A percentile compares a stretch with the other conserved stretches of the same genome.
These are phyloP conservation scores for Anarhynchus alexandrinus DNA, from an alignment of 2,113 vertebrate genomes.

Conservation along the genomic window DNA sequence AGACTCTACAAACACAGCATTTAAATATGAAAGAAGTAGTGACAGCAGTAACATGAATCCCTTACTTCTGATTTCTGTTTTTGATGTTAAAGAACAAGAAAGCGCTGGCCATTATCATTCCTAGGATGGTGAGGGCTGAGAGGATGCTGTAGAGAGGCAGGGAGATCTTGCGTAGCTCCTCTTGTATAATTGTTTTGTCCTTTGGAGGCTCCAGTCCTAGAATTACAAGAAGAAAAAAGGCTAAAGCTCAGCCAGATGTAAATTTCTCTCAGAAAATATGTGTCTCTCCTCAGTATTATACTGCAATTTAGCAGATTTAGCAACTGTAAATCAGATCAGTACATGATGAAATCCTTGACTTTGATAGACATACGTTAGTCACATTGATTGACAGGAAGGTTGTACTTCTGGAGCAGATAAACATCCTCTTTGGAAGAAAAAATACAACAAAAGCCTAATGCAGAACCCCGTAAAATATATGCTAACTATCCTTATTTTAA, in stretches of 20 bases:
- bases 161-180: constrained; percentile 93
- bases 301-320: background rate
- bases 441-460: background rate
- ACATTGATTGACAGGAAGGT: background rate
- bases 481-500: background rate
- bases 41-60: background rate
- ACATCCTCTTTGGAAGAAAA: background rate
- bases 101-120: constrained; percentile 97
- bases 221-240: constrained; percentile 8
- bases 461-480: background rate
- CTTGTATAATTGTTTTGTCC: constrained; percentile 91
- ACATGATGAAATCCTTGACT: background rate
- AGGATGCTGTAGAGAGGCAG: constrained; percentile 98
- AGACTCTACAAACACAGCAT: background rate
- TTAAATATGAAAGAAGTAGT: background rate
- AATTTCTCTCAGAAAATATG: background rate
- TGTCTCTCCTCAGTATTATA: background rate
- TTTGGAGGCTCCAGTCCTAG: constrained; percentile 93
- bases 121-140: constrained; percentile 93
- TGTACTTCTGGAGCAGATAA: background rate
- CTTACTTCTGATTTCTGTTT: constrained; percentile 98
- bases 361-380: background rate
- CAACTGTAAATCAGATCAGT: background rate
- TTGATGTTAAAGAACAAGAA: constrained; percentile 99
- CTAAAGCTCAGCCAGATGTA: background rate